These are phyloP conservation scores for Chiloscyllium punctatum DNA, from an alignment of 2,797 vertebrate genomes.

Conservation along the genomic window DNA sequence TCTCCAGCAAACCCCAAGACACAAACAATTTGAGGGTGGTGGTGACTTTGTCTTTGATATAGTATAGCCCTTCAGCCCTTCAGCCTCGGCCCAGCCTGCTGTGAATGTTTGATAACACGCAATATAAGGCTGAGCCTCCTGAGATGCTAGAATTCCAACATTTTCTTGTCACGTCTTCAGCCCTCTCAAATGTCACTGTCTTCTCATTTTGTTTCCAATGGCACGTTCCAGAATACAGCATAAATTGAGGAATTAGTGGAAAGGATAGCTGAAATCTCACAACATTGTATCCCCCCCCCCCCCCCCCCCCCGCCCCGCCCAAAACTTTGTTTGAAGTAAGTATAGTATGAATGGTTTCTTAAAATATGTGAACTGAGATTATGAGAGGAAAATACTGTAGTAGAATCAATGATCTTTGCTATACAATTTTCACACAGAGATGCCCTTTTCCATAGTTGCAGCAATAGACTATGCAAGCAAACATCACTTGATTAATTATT, in stretches of 20 bases:
- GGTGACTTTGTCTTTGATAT: not conserved
- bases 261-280: not conserved
- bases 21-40: not conserved
- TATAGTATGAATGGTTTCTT: not conserved
- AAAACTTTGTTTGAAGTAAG: not conserved
- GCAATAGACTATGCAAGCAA: not conserved
- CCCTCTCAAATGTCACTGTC: not conserved
- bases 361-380: not conserved
- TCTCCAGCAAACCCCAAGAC: not conserved
- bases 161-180: not conserved
- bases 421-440: not conserved
- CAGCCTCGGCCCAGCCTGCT: not conserved
- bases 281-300: not conserved
- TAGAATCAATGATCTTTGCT: not conserved
- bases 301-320: not conserved
- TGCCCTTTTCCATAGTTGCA: not conserved
- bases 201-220: not conserved
- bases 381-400: not conserved
- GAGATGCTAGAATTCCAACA: not conserved
- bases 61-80: not conserved
- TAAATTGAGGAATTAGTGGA: not conserved
- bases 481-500: not conserved
- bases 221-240: not conserved
- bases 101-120: not conserved
- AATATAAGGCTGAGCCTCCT: not conserved